These are phyloP conservation scores for Amblyopsis hoosieri DNA, from an alignment of 2,797 vertebrate species.

Conservation along the genomic window DNA sequence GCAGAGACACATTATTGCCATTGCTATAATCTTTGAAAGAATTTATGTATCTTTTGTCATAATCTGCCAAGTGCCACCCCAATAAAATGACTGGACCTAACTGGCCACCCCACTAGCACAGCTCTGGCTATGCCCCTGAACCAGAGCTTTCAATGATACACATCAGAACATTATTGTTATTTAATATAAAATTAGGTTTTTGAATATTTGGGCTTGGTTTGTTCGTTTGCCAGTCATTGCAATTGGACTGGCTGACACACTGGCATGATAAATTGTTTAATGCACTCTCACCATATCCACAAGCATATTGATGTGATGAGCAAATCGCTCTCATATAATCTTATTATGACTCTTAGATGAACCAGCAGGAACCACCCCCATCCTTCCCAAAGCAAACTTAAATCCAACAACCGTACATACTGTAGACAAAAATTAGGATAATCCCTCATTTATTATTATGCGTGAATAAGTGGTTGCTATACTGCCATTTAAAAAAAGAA, in stretches of 20 bases:
- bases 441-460: constrained; percentile 68
- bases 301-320: constrained; percentile 66
- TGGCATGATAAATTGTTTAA: constrained; percentile 69
- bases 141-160: constrained; percentile 45
- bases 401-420: constrained; percentile 43
- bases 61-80: too few relatives aligned
- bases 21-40: too few relatives aligned
- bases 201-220: constrained; percentile 46
- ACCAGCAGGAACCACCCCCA: constrained; percentile 59
- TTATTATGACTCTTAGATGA: constrained; percentile 70
- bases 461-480: constrained; percentile 62
- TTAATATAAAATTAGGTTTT: constrained; percentile 50
- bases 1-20: too few relatives aligned
- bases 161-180: constrained; percentile 52
- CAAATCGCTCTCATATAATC: constrained; percentile 76
- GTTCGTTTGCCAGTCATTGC: constrained; percentile 58
- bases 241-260: constrained; percentile 61
- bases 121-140: too few relatives aligned
- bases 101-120: too few relatives aligned
- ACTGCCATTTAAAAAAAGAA: constrained; percentile 18
- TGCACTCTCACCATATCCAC: constrained; percentile 64
- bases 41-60: too few relatives aligned
- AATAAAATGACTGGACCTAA: too few relatives aligned
- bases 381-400: constrained; percentile 66
- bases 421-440: constrained; percentile 66